These are phyloP conservation scores for Cyprinella venusta DNA, from an alignment of 2,797 vertebrate genomes.

Conservation along the genomic window DNA sequence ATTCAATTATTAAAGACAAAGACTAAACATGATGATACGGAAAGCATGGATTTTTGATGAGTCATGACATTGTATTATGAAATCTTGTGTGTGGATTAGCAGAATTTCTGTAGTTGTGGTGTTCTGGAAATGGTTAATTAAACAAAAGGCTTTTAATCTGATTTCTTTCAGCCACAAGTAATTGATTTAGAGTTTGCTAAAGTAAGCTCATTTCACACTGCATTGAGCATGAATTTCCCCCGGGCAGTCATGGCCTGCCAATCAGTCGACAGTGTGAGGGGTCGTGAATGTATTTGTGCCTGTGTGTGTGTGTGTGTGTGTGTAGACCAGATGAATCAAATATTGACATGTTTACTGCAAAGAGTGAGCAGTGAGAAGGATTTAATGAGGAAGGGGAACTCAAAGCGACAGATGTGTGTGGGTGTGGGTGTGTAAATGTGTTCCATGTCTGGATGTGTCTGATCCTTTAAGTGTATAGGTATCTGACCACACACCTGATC, in stretches of 20 bases:
- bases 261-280: constrained; percentile 48
- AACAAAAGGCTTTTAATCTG: constrained; percentile 61
- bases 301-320: constrained; percentile 30
- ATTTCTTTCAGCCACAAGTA: constrained; percentile 59
- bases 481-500: constrained; percentile 79
- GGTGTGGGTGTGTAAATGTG: background rate
- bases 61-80: constrained; percentile 12
- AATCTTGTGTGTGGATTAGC: constrained; percentile 17
- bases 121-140: constrained; percentile 61
- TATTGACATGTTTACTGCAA: constrained; percentile 70
- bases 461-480: background rate
- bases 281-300: constrained; percentile 32
- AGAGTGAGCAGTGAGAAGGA: constrained; percentile 58
- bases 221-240: constrained; percentile 64
- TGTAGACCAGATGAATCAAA: constrained; percentile 60
- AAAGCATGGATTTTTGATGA: background rate
- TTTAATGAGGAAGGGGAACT: constrained; percentile 67
- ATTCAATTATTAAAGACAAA: background rate
- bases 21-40: background rate
- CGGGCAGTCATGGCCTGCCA: constrained; percentile 66
- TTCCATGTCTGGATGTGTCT: background rate
- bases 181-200: constrained; percentile 68
- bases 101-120: constrained; percentile 35
- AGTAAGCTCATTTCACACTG: constrained; percentile 73
- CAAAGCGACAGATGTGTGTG: constrained; percentile 16